Evolutionary conservation across 2,113 vertebrate species (phyloP), one percentile per base, ranked within the genome.

Genomic region (Desmodus rotundus): DNA sequence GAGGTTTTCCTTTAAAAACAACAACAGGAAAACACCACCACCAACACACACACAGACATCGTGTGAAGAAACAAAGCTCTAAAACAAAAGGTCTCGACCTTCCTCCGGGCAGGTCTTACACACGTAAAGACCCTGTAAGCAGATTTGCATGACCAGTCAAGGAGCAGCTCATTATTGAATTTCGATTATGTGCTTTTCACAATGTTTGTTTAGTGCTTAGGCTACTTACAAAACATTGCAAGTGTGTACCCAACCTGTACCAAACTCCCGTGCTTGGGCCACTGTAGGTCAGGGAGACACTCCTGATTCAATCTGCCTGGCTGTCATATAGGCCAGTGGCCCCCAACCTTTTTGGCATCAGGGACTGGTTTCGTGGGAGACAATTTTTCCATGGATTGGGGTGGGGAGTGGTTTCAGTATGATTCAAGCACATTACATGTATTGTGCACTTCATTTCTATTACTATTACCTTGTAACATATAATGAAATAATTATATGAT

Each of bases 281-380:
- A 8, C 45, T 33, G 17, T 45, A 93, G 81, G 72, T 98, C 96
- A 87, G 58, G 95, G 70, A 70, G 36, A 90, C 97, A 72, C 96
- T 98, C 95, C 22, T 89, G 87, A 68, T 88, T 96, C 90, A 76
- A 70, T 92, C 38, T 89, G 89, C 38, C 73, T 54, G 76, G 85
- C 73, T 91, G 47, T 82, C 54, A 98, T 97, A 86, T 97, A 98
- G 97, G 92, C 97, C 61, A 63, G 13, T 1, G 4, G 61, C 15
- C 61, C 61, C 61, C 61, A 63, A 63, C 28, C 61, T 63, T 31
- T 63, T 63, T 63, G 61, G 61, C 28, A 63, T 26, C 28, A 63
- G 61, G 13, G 11, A 31, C 61, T 31, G 28, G 61, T 63, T 63
- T 63, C 14, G 28, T 63, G 28, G 61, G 31, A 63, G 61, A 15